Conservation (phyloP, 2,113 vertebrate species). For the Epinephelus fuscoguttatus region DNA sequence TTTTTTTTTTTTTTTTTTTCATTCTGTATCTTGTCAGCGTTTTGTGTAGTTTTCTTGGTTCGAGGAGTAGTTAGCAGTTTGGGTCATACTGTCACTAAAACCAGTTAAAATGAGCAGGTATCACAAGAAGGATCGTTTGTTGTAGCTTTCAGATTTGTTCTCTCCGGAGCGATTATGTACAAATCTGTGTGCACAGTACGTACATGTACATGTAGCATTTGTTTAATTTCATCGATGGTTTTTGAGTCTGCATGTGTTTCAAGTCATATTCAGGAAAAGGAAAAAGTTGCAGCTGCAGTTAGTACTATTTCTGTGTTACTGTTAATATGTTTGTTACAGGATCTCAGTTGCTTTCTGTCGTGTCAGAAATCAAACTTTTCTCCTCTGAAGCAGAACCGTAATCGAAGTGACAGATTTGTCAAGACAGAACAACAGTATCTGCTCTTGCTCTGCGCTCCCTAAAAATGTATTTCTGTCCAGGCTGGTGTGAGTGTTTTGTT, state of each 20-base stretch:
- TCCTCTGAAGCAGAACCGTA: slow-evolving; percentile 21
- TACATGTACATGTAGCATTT: slow-evolving; percentile 40
- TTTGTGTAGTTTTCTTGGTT: slow-evolving; percentile 44
- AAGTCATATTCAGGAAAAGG: slow-evolving; percentile 82
- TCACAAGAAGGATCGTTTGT: slow-evolving; percentile 41
- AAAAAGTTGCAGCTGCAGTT: slow-evolving; percentile 72
- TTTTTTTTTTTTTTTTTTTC: slow-evolving; percentile 46
- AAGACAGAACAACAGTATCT: slow-evolving; percentile 15
- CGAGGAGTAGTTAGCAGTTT: slow-evolving; percentile 28
- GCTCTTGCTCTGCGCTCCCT: slow-evolving; percentile 2
- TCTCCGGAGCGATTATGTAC: slow-evolving; percentile 55
- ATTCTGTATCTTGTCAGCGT: slow-evolving; percentile 51
- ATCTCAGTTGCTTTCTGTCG: slow-evolving; percentile 14
- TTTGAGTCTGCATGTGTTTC: slow-evolving; percentile 77
- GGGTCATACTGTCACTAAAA: slow-evolving; percentile 55
- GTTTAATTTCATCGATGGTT: slow-evolving; percentile 50
- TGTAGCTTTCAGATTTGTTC: slow-evolving; percentile 36
- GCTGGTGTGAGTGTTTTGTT: slow-evolving; percentile 42
- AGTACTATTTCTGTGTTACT: slow-evolving; percentile 44
- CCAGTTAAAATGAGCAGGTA: slow-evolving; percentile 59
- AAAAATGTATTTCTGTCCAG: slow-evolving; percentile 44
- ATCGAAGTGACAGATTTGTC: slow-evolving; percentile 14
- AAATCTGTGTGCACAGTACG: slow-evolving; percentile 51
- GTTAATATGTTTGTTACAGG: slow-evolving; percentile 43
- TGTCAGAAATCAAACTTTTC: slow-evolving; percentile 7